A percentile compares a stretch with the other conserved stretches of the same genome.
Conservation (phyloP, 2,113 vertebrate species). For the Rhynchomys soricoides region DNA sequence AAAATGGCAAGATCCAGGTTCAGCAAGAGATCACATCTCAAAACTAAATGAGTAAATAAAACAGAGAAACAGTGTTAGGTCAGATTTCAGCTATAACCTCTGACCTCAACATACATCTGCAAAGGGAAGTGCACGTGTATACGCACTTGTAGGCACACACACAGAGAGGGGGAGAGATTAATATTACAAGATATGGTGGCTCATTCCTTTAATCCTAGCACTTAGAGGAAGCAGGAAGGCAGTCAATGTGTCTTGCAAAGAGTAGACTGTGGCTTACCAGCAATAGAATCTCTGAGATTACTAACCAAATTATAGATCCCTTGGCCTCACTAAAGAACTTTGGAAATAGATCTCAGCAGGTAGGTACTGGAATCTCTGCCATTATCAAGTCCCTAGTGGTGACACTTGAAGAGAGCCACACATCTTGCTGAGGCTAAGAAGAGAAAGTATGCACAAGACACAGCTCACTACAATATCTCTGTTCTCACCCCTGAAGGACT, state of each 20-base stretch:
- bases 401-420: not conserved
- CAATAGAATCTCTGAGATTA: not conserved
- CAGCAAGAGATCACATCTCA: not conserved
- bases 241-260: not conserved
- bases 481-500: not conserved
- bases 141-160: no score
- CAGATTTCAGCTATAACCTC: not conserved
- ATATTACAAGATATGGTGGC: not conserved
- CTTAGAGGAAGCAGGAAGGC: not conserved
- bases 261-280: not conserved
- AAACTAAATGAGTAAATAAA: not conserved
- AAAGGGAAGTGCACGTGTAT: not conserved
- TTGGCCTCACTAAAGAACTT: not conserved
- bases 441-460: not conserved
- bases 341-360: not conserved
- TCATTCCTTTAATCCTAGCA: not conserved
- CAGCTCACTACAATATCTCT: not conserved
- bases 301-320: not conserved
- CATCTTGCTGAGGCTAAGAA: not conserved
- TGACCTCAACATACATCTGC: not conserved
- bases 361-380: not conserved
- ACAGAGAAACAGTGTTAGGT: not conserved
- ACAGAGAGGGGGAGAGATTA: not conserved
- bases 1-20: not conserved
- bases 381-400: not conserved